Percentiles rank a stretch among this genome's conserved stretches.
Conservation (phyloP, 2,797 vertebrate species). For the Capromys pilorides region DNA sequence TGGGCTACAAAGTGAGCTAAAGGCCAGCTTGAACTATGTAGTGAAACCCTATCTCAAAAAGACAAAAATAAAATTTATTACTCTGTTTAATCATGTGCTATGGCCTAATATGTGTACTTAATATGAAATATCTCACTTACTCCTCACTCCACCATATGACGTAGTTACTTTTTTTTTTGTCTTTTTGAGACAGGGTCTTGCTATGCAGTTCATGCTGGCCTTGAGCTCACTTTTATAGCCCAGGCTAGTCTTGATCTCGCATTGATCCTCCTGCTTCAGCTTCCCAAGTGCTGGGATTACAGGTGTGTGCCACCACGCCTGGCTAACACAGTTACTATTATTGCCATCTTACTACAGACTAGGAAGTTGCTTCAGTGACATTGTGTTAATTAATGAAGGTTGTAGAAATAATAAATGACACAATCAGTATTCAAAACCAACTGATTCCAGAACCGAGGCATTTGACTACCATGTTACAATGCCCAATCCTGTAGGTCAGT, state of each 20-base stretch:
- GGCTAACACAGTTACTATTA: conserved; percentile 40
- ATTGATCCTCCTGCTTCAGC: no score
- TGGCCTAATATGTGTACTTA: not conserved
- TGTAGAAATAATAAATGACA: conserved; percentile 6
- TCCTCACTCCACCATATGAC: not conserved
- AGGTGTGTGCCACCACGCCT: no score
- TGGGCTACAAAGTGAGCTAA: no score
- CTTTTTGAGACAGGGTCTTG: no score
- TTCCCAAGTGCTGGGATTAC: no score
- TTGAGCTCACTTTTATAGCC: no score
- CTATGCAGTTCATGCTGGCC: no score
- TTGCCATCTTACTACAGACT: not conserved
- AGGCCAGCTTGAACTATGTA: no score
- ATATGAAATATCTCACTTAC: not conserved
- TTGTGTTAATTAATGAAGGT: not conserved
- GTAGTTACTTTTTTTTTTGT: not conserved
- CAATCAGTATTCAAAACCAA: not conserved
- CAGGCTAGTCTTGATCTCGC: no score
- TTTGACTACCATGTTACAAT: not conserved
- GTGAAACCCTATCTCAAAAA: no score
- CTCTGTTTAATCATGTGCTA: conserved; percentile 27
- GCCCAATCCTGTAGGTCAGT: not conserved
- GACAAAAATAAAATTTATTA: not conserved
- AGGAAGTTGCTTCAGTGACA: not conserved
- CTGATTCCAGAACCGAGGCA: not conserved